Evolutionary conservation across 2,797 vertebrate species (phyloP).

Genomic region (Graptemys geographica): DNA sequence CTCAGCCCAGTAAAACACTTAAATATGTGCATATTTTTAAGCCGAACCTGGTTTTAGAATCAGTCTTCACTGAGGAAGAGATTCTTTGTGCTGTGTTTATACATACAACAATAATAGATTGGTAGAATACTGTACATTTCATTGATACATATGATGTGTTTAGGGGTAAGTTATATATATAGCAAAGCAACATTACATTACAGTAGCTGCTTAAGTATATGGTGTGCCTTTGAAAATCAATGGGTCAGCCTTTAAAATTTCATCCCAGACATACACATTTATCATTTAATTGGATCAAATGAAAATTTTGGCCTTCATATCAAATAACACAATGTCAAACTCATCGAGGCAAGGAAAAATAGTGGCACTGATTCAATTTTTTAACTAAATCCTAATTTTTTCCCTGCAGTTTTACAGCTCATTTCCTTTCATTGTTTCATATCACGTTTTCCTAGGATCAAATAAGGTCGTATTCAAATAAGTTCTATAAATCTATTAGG

Average conservation of each 20-base stretch:
- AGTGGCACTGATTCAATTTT: neutral
- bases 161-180: neutral
- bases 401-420: neutral
- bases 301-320: neutral
- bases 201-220: rapidly evolving
- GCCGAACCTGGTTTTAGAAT: neutral
- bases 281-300: neutral
- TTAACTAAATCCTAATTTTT: neutral
- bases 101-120: neutral
- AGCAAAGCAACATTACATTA: neutral
- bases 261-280: neutral
- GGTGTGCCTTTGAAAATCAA: neutral
- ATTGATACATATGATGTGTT: neutral
- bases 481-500: conserved; percentile 26
- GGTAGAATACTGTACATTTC: neutral
- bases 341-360: neutral
- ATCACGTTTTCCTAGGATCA: conserved; percentile 9
- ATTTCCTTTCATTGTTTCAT: conserved; percentile 4
- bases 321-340: neutral
- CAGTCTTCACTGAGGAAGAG: neutral
- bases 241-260: neutral
- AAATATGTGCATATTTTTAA: neutral
- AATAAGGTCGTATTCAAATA: conserved; percentile 22
- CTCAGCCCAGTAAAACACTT: neutral
- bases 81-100: neutral